Evolutionary conservation across 2,888 invertebrate species (phyloP), one percentile per base, ranked within the genome.

Genomic region (Troides oblongomaculatus): DNA sequence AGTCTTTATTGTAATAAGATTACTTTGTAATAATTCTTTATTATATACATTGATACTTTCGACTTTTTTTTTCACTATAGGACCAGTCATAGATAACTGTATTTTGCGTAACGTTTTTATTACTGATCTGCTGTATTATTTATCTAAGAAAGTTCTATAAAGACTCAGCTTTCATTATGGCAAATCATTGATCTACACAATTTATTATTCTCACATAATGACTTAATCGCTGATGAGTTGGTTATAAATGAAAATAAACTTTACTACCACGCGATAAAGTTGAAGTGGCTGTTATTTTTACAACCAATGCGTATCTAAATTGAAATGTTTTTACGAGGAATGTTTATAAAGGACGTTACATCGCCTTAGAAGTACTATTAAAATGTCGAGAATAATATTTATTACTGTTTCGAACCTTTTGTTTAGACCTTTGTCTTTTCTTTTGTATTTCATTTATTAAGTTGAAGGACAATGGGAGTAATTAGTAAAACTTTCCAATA

Each of bases 261-360:
- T 87, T 86, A 87, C 81, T 72, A 71, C 81, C 62, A 69, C 68
- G 72, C 73, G 74, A 71, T 84, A 85, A 85, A 84, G 79, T 76
- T 76, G 74, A 83, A 86, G 81, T 81, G 81, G 78, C 82, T 71
- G 76, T 86, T 78, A 85, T 71, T 79, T 85, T 85, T 81, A 84
- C 74, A 75, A 78, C 73, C 77, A 73, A 78, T 79, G 75, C 69
- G 70, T 64, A 71, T 66, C 73, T 72, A 74, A 78, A 81, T 73
- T 72, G 72, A 70, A 72, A 72, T 57, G 66, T 73, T 74, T 50
- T 71, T 71, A 69, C 64, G 68, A 68, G 69, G 58, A 70, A 64
- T 62, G 72, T 61, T 68, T 71, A 66, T 57, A 68, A 64, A 69
- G 60, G 62, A 50, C 50, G 18, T 50, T 17, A 50, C 12, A 50